A percentile compares a stretch with the other conserved stretches of the same genome.
These are phyloP conservation scores for Drosophila burlai DNA, from an alignment of 1,140 invertebrate genomes.

Conservation along the genomic window DNA sequence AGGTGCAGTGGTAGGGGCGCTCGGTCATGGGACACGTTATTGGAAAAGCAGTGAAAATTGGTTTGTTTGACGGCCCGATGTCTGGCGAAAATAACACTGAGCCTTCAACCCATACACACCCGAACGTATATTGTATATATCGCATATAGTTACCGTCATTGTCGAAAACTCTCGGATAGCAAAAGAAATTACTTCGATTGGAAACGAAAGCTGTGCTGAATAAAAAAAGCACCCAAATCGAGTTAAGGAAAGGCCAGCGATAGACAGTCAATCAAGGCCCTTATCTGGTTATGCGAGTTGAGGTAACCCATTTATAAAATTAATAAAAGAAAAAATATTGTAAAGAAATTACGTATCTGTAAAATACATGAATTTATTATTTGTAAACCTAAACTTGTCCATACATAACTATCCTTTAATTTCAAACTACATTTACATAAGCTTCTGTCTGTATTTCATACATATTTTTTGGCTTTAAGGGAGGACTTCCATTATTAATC, in stretches of 20 bases:
- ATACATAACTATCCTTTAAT: neutral
- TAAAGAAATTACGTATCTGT: neutral
- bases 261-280: slow-evolving; percentile 37
- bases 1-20: neutral
- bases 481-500: neutral
- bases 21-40: slow-evolving; percentile 59
- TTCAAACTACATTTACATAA: neutral
- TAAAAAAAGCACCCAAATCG: slow-evolving; percentile 1
- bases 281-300: slow-evolving; percentile 5
- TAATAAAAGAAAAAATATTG: neutral
- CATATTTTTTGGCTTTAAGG: too few relatives aligned
- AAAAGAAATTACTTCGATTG: slow-evolving; percentile 37
- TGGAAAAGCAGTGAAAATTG: slow-evolving; percentile 79
- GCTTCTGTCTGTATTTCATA: neutral
- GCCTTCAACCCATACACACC: neutral
- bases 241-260: slow-evolving; percentile 1
- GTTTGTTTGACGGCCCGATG: slow-evolving; percentile 79
- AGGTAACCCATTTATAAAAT: neutral
- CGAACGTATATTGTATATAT: slow-evolving; percentile 32
- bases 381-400: neutral
- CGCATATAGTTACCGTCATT: slow-evolving; percentile 47
- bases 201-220: slow-evolving; percentile 6
- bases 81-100: slow-evolving; percentile 58
- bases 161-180: slow-evolving; percentile 42
- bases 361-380: neutral